Evolutionary conservation across 2,113 vertebrate species (phyloP), one percentile per base, ranked within the genome.

Genomic region (Pedetes capensis): DNA sequence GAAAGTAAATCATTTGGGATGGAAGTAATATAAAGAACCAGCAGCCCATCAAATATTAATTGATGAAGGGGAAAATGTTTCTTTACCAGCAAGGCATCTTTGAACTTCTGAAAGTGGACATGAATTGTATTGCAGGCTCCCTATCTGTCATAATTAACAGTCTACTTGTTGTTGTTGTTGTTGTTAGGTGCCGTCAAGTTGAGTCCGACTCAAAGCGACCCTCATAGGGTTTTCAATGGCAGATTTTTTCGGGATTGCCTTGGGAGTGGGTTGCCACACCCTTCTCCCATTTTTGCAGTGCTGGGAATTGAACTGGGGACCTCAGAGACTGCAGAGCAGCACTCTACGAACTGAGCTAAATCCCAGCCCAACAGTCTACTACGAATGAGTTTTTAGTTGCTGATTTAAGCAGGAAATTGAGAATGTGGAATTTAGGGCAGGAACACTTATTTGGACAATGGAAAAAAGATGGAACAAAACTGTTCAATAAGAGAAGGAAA

Each of bases 11-110:
- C 72, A 34, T 51, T 82, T 64, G 68, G 29, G 44, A 87, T 69
- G 61, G 55, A 94, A 74, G 72, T 78, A 75, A 94, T 42, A 17
- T 47, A 86, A 92, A 71, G 57, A 96, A 64, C 8, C 47, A 64
- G 44, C 27, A 95, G 95, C 39, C 12, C 37, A 68, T 84, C 53
- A 76, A 75, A 92, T 72, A 89, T 87, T 94, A 90, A 94, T 47
- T 94, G 93, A 57, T 69, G 49, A 94, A 91, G 39, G 89, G 42
- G 69, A 81, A 91, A 63, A 72, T 81, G 64, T 75, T 72, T 96
- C 57, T 87, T 44, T 13, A 91, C 37, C 84, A 76, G 92, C 64
- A 85, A 94, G 69, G 76, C 59, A 74, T 83, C 85, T 53, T 3
- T 75, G 64, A 66, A 37, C n/a, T 95, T 75, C 37, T 81, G 87